Base-by-base conservation (phyloP, 2,888 invertebrate species). In the Agonum fuliginosum region DNA sequence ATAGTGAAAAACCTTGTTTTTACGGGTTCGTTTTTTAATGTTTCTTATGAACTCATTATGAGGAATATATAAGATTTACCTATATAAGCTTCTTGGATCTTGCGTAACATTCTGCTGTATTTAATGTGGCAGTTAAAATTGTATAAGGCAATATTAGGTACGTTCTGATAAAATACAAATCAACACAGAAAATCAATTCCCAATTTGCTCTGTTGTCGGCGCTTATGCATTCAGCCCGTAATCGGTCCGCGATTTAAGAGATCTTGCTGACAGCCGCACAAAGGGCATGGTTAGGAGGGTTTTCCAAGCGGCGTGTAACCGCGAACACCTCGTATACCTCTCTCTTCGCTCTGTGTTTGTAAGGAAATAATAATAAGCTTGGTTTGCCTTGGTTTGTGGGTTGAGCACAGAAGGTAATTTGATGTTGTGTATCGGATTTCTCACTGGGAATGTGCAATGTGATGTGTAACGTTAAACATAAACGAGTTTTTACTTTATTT, bases 191-290 rank as follows among this genome's bases (percentile, higher is more conserved):
- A 65, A 67, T 10, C 8, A 6, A 34, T 19, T 65, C 46, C 14
- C 41, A 24, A 41, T 75, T 65, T 8, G 65, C 34, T 37, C 10
- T 41, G 3, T 17, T 34, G 27, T 5, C 10, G 24, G 14, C 27
- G 12, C 41, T 30, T n/a, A n/a, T n/a, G n/a, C 12, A 84, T 84
- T 84, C 83, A n/a, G 17, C n/a, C 65, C 34, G 37, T 19, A 70
- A 48, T 51, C 12, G 24, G 72, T 19, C 22, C 46, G 54, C 20
- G 12, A 34, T 30, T 75, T 72, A 51, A 74, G 81, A 80, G 83
- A 84, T 83, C 84, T 83, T 80, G 85, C 83, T 85, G 86, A 86
- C 86, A 86, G 83, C 81, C 82, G 83, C 84, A 86, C 86, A 85
- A 86, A 85, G 84, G 27, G 83, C 84, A 85, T 84, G 85, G 86